phyloP scores from a whole-genome alignment of 2,113 vertebrate genomes.

The Nerophis ophidion region DNA sequence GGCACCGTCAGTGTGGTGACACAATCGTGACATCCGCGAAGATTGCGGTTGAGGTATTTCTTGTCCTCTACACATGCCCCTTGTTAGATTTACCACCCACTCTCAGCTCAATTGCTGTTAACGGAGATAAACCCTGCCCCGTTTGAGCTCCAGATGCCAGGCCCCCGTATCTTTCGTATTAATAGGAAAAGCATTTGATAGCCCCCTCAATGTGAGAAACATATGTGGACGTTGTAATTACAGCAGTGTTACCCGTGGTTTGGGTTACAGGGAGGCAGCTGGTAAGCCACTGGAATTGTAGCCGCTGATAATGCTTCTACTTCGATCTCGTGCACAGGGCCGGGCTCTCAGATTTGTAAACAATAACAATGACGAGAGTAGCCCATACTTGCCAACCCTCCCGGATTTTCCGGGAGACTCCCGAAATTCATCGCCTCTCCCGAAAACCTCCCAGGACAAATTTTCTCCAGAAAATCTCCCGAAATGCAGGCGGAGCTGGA shows the following conservation, averaged over 20 bases:
- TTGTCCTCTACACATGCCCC: constrained; percentile 3
- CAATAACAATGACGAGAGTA: constrained; percentile 9
- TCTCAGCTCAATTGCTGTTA: constrained; percentile 9
- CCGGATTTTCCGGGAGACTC: too few relatives aligned
- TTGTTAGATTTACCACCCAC: constrained; percentile 17
- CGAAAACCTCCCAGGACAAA: too few relatives aligned
- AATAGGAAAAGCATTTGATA: constrained; percentile 1
- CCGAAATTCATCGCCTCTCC: too few relatives aligned
- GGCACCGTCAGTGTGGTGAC: constrained; percentile 7
- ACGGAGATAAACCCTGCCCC: constrained; percentile 23
- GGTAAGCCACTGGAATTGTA: constrained; percentile 12
- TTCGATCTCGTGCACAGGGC: constrained; percentile 26
- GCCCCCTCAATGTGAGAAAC: constrained; percentile 8
- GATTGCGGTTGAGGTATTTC: constrained; percentile 9
- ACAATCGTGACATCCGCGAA: neutral
- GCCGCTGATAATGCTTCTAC: constrained; percentile 9
- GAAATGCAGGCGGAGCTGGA: too few relatives aligned
- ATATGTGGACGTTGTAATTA: constrained; percentile 5
- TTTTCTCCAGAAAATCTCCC: too few relatives aligned
- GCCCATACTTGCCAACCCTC: too few relatives aligned
- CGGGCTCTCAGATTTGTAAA: constrained; percentile 30
- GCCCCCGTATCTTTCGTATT: constrained; percentile 1
- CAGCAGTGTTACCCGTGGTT: neutral
- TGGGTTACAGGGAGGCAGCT: constrained; percentile 13
- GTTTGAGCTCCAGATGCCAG: constrained; percentile 28